Evolutionary conservation across 2,113 vertebrate genomes (phyloP).

Genomic region (Nicator chloris): DNA sequence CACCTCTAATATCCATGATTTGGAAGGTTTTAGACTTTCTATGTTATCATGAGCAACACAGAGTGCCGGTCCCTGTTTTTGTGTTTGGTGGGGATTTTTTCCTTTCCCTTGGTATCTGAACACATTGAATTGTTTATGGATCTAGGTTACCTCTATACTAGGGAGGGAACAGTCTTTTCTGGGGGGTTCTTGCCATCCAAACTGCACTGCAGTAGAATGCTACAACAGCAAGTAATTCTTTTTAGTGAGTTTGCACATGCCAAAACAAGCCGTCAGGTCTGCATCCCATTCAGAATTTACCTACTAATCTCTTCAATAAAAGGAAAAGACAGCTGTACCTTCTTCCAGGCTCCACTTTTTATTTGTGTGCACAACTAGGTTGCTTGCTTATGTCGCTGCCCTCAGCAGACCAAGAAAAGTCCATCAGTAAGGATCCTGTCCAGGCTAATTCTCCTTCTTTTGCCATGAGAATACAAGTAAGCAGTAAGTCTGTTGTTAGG

Average conservation of each 20-base stretch:
- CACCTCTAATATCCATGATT: too few relatives aligned
- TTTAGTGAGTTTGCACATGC: neutral
- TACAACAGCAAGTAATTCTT: neutral
- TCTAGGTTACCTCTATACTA: neutral
- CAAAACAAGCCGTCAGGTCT: neutral
- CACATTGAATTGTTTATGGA: neutral
- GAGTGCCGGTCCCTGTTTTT: too few relatives aligned
- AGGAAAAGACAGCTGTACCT: neutral
- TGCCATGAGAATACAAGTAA: neutral
- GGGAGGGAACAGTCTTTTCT: neutral
- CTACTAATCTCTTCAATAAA: neutral
- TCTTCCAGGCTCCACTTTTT: neutral
- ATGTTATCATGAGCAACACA: too few relatives aligned
- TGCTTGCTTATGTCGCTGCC: neutral
- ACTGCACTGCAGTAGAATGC: neutral
- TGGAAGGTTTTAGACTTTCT: too few relatives aligned
- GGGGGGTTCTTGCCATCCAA: neutral
- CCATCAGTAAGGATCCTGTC: neutral
- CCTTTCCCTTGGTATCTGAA: neutral
- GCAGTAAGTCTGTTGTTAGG: neutral
- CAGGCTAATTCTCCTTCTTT: neutral
- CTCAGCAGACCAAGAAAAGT: neutral
- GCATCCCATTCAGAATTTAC: neutral
- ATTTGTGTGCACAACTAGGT: accelerated
- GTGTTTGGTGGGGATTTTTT: too few relatives aligned